Percentiles rank a stretch among this genome's conserved stretches.
These are phyloP conservation scores for Stegastes partitus DNA, from an alignment of 2,113 vertebrate genomes.

Conservation along the genomic window DNA sequence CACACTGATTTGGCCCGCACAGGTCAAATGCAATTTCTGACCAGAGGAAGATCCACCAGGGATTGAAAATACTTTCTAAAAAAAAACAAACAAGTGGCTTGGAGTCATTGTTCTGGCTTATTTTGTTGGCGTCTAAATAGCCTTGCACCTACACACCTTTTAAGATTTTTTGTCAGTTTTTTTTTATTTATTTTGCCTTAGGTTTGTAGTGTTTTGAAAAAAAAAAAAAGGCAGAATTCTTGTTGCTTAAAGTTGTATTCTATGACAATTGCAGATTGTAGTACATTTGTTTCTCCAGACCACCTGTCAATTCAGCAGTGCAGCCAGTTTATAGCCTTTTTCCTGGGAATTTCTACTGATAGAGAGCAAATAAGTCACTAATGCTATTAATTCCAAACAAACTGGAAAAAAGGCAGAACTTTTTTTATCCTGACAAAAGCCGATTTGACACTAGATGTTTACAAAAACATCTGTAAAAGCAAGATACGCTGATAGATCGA, in stretches of 20 bases:
- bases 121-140: too few species aligned
- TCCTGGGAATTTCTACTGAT: too few species aligned
- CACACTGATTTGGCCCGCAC: neutral
- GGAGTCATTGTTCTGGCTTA: too few species aligned
- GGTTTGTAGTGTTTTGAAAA: neutral
- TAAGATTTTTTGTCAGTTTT: too few species aligned
- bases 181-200: neutral
- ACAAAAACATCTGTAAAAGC: neutral
- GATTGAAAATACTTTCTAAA: neutral
- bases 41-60: neutral
- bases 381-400: too few species aligned
- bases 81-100: too few species aligned
- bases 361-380: neutral
- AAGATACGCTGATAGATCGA: neutral
- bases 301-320: neutral
- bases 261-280: too few species aligned
- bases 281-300: neutral
- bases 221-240: neutral
- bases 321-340: neutral
- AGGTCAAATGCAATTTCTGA: conserved; percentile 1
- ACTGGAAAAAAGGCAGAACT: neutral
- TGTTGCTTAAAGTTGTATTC: too few species aligned
- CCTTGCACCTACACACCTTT: too few species aligned
- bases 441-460: too few species aligned
- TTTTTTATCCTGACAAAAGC: neutral